Base-by-base conservation (phyloP, 2,888 invertebrate genomes). In the Dichetophora obliterata region DNA sequence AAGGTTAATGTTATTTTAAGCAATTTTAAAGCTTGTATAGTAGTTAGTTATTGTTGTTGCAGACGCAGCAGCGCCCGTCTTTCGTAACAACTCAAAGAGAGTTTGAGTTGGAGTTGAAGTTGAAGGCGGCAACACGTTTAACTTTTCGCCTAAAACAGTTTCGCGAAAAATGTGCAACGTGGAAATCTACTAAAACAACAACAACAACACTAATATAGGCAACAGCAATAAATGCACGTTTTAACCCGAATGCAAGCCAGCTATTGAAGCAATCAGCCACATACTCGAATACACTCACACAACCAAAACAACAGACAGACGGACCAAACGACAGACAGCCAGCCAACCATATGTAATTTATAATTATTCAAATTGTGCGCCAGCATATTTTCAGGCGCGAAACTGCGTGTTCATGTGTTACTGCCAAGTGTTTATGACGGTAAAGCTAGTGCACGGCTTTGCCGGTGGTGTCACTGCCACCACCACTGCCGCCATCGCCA, bases 311-410 rank as follows among this genome's bases (percentile, higher is more conserved):
- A 31, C 31, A 31, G 5, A 31, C 31, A 31, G 9, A 34, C 31
- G 5, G 9, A 34, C 19, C 43, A 43, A 66, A 11, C 5, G 43
- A 66, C 48, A 3, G 22, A 19, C 37, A 43, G 14, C 50, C 43
- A 43, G 43, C 14, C 75, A 48, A 22, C 48, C 75, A 69, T 70
- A 71, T 71, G 76, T 71, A 63, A 50, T 65, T 72, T 65, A 19
- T 65, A 76, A 71, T 76, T 66, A 65, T 76, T 71, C 65, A 76
- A 75, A 75, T 69, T 75, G 59, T 14, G n/a, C 57, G 63, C 72
- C 31, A 66, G 34, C 63, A 48, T 24, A 22, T 54, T 50, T 54
- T 34, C 37, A 34, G 27, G 48, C n/a, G 63, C 37, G 24, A 68
- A 24, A 27, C 19, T 48, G 19, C 34, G 24, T 50, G 50, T 48